Conservation (phyloP, 2,113 vertebrate species). For the Trogon melanurus region DNA sequence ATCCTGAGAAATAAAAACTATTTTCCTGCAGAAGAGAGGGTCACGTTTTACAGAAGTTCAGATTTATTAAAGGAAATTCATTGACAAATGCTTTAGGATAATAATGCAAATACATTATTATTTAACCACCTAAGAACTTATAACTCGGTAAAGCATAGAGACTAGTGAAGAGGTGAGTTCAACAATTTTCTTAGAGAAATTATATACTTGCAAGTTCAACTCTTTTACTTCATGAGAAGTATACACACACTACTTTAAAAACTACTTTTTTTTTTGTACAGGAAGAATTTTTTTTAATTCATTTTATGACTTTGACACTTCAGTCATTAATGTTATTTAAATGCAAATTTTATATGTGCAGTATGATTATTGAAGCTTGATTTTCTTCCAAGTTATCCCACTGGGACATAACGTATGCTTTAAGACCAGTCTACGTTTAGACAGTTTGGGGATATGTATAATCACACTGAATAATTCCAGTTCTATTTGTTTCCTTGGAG, state of each 20-base stretch:
- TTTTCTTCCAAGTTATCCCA: slow-evolving; percentile 11
- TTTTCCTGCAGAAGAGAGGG: background rate
- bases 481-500: slow-evolving; percentile 31
- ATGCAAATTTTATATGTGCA: background rate
- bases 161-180: background rate
- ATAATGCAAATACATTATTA: no score
- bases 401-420: background rate
- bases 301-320: background rate
- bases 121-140: no score
- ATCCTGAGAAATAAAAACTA: background rate
- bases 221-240: background rate
- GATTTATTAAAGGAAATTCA: background rate
- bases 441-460: background rate
- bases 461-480: slow-evolving; percentile 6
- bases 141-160: background rate
- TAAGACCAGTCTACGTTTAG: background rate
- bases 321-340: background rate
- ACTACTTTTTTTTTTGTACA: background rate
- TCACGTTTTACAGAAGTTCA: background rate
- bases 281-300: background rate
- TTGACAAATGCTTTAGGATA: background rate
- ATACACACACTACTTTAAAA: background rate
- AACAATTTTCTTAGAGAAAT: background rate
- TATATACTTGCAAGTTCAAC: background rate
- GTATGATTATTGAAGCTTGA: background rate